These are phyloP conservation scores for Rhinopomastus cyanomelas DNA, from an alignment of 2,113 vertebrate species.

Conservation along the genomic window DNA sequence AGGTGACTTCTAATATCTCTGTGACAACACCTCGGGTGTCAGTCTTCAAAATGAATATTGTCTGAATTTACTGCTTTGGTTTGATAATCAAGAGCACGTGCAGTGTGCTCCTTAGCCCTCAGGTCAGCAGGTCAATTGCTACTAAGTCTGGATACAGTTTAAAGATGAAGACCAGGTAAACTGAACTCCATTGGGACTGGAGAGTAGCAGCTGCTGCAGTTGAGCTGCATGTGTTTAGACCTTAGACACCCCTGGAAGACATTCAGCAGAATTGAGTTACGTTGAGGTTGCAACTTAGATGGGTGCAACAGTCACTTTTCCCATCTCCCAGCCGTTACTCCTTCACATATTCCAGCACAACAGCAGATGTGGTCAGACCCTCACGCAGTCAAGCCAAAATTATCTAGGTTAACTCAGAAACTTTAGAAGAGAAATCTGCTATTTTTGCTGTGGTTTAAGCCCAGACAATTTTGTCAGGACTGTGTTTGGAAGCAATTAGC, in stretches of 20 bases:
- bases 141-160: background rate
- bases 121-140: background rate
- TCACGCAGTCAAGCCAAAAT: background rate
- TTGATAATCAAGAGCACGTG: background rate
- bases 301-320: background rate
- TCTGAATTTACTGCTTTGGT: background rate
- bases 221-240: background rate
- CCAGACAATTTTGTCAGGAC: background rate
- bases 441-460: background rate
- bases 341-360: background rate
- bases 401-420: background rate
- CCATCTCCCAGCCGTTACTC: background rate
- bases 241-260: background rate
- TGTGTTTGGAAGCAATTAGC: background rate
- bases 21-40: background rate
- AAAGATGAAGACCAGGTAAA: background rate
- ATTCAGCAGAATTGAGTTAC: background rate
- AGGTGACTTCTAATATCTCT: background rate
- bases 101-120: background rate
- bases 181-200: background rate
- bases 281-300: background rate
- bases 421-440: background rate
- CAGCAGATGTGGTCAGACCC: background rate
- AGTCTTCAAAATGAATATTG: background rate
- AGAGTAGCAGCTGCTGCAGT: rapidly evolving